Conservation (phyloP, 1,140 invertebrate species). For the Cotesia typhae region DNA sequence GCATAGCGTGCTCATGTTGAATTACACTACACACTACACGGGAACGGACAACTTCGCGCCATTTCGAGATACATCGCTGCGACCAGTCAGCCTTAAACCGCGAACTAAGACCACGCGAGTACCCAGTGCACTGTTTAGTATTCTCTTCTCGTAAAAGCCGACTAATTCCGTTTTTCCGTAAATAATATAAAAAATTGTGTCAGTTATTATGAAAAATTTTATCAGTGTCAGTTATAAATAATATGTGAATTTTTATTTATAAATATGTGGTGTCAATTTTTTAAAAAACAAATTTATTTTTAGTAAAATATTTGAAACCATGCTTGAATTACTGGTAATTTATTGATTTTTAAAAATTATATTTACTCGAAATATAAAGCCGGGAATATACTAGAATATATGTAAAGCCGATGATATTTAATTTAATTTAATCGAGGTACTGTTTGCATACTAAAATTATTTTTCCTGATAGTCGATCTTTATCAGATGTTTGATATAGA, state of each 20-base stretch:
- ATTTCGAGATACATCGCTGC: conserved; percentile 43
- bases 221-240: no score
- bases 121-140: neutral
- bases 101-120: conserved; percentile 43
- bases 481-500: no score
- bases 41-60: conserved; percentile 43
- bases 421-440: no score
- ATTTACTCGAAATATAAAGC: neutral
- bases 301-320: no score
- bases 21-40: conserved; percentile 7
- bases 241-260: no score
- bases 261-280: neutral
- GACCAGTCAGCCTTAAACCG: conserved; percentile 52
- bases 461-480: no score
- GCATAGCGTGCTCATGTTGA: neutral
- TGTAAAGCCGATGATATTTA: no score
- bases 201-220: no score
- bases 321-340: no score
- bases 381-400: neutral
- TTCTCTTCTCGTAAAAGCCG: neutral
- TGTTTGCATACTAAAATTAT: no score
- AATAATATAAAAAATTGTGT: conserved; percentile 6
- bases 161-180: conserved; percentile 18
- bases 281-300: no score
- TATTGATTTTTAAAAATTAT: no score